These are phyloP conservation scores for Drosophila sturtevanti DNA, from an alignment of 1,140 invertebrate species.

Conservation along the genomic window DNA sequence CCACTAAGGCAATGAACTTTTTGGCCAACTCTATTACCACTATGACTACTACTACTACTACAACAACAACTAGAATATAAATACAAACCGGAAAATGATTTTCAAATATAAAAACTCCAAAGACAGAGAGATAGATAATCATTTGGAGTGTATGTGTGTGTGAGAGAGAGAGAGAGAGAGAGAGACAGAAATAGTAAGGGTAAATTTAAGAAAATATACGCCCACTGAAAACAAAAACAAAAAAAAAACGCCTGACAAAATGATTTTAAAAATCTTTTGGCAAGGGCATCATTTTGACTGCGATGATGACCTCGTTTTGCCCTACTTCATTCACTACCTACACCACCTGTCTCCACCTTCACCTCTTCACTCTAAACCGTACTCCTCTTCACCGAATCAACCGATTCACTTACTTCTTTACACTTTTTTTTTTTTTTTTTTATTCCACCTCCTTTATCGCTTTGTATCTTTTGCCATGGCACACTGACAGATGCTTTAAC, in stretches of 20 bases:
- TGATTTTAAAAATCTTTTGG: not conserved
- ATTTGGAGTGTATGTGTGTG: too few relatives aligned
- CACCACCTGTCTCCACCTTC: not conserved
- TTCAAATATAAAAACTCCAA: too few relatives aligned
- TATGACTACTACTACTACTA: too few relatives aligned
- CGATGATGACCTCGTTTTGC: slow-evolving; percentile 41
- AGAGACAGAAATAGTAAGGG: too few relatives aligned
- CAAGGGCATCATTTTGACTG: slow-evolving; percentile 26
- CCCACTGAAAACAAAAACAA: not conserved
- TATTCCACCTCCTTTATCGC: not conserved
- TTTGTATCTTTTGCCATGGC: slow-evolving; percentile 43
- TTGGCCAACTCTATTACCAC: not conserved
- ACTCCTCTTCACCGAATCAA: not conserved
- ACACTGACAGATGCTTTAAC: slow-evolving; percentile 22
- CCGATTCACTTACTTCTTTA: not conserved
- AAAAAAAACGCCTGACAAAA: not conserved
- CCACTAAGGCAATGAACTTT: slow-evolving; percentile 52
- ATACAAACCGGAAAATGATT: not conserved
- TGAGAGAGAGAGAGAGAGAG: not conserved
- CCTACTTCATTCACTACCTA: slow-evolving; percentile 10
- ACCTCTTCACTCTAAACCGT: not conserved
- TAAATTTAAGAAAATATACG: not conserved
- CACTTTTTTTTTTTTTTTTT: not conserved
- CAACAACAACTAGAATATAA: not conserved
- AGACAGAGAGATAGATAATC: not conserved